phyloP scores from a whole-genome alignment of 2,888 invertebrate species.

The Macrostomum cliftonense region DNA sequence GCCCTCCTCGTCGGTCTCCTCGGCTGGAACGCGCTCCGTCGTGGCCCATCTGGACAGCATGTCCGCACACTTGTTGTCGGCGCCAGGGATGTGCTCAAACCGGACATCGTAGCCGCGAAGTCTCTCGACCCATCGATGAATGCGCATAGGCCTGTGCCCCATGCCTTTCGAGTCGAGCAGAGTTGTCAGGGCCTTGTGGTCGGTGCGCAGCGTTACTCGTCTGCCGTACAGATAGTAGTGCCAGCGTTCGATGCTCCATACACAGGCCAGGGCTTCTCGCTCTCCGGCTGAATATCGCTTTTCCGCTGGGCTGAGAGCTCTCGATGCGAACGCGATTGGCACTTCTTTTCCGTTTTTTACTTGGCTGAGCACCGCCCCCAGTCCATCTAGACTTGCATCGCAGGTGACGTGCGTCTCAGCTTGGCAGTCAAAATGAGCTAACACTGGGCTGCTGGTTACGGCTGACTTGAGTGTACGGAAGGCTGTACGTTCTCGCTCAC shows the following conservation, averaged over 20 bases:
- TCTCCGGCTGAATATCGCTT: constrained; percentile 1
- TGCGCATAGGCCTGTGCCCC: constrained; percentile 2
- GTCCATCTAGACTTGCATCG: no score
- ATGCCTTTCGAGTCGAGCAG: not conserved
- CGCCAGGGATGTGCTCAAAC: not conserved
- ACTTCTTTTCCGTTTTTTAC: no score
- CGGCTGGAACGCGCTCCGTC: no score
- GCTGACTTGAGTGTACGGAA: no score
- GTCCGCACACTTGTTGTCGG: constrained; percentile 1
- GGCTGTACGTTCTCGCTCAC: no score
- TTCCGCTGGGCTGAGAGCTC: not conserved
- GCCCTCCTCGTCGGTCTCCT: no score
- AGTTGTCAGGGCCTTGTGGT: not conserved
- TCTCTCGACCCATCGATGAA: constrained; percentile 2
- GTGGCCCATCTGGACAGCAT: not conserved
- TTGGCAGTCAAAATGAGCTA: no score
- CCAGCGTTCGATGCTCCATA: not conserved
- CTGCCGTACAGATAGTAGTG: constrained; percentile 1
- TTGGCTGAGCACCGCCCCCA: constrained; percentile 1
- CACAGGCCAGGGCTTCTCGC: constrained; percentile 6
- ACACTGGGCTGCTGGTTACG: no score
- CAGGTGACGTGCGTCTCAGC: constrained; percentile 4
- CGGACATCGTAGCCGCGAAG: constrained; percentile 1
- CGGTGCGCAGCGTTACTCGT: constrained; percentile 1
- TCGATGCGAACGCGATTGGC: constrained; percentile 1